Conservation (phyloP, 2,888 invertebrate genomes). For the Penaeus monodon region DNA sequence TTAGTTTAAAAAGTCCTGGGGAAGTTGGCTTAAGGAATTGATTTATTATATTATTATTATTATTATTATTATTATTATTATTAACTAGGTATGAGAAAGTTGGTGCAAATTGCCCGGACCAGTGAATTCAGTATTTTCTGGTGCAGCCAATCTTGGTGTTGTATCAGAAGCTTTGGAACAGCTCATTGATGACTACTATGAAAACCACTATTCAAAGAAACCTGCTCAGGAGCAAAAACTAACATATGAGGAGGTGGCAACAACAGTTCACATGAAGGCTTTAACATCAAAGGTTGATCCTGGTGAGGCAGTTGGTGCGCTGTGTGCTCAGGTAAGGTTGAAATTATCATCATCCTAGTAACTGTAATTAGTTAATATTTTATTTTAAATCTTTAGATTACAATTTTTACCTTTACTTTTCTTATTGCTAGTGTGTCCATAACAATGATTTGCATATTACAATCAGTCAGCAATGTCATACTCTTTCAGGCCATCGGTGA, state of each 20-base stretch:
- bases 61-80: background rate
- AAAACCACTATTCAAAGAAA: slow-evolving; percentile 65
- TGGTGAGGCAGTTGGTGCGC: slow-evolving; percentile 95
- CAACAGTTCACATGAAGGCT: slow-evolving; percentile 82
- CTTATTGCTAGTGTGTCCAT: too few species aligned
- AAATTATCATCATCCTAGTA: background rate
- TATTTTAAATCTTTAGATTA: too few species aligned
- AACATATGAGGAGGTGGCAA: slow-evolving; percentile 72
- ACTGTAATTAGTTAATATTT: too few species aligned
- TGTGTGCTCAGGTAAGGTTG: slow-evolving; percentile 85
- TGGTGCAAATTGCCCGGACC: slow-evolving; percentile 79
- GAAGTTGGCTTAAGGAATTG: background rate
- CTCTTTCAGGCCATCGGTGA: slow-evolving; percentile 87
- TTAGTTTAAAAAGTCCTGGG: too few species aligned
- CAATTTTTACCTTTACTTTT: background rate
- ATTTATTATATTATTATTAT: too few species aligned
- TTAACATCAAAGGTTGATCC: slow-evolving; percentile 85
- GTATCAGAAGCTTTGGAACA: slow-evolving; percentile 85
- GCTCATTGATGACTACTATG: slow-evolving; percentile 77
- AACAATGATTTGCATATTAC: too few species aligned
- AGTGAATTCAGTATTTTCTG: slow-evolving; percentile 77
- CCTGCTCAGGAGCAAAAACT: slow-evolving; percentile 3
- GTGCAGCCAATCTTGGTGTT: slow-evolving; percentile 84
- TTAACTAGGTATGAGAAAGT: background rate
- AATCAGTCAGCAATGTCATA: background rate